phyloP scores from a whole-genome alignment of 1,140 invertebrate species.

The Tetramorium simillimum region DNA sequence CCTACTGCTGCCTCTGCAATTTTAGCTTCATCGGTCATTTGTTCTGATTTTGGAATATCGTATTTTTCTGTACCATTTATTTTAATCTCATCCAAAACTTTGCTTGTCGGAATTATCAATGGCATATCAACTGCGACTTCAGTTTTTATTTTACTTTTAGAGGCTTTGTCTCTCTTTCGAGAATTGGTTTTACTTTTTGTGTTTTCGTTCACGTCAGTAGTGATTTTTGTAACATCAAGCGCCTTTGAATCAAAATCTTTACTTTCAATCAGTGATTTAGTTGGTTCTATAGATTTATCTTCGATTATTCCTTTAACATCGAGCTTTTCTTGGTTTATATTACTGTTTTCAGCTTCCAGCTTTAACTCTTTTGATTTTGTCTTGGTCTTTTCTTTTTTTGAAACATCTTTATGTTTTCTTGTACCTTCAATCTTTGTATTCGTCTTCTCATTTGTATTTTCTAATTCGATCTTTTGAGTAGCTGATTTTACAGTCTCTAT shows the following conservation, averaged over 20 bases:
- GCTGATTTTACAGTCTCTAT: background rate
- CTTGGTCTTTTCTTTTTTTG: constrained; percentile 22
- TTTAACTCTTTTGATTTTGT: constrained; percentile 6
- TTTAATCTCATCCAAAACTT: background rate
- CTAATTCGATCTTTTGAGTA: background rate
- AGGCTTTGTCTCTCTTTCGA: constrained; percentile 29
- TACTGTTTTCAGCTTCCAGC: background rate
- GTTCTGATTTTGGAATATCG: background rate
- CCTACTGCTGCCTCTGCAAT: background rate
- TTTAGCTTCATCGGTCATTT: background rate
- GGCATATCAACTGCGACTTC: background rate
- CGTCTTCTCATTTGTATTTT: background rate
- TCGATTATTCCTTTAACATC: background rate
- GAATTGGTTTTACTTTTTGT: constrained; percentile 3
- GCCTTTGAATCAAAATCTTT: background rate
- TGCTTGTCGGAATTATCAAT: background rate
- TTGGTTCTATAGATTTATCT: background rate
- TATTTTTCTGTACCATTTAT: background rate
- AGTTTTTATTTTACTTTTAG: constrained; percentile 16
- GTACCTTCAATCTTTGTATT: background rate
- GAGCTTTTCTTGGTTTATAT: constrained; percentile 2
- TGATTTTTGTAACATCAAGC: background rate
- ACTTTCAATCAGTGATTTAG: background rate
- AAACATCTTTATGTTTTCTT: background rate
- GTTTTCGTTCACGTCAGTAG: background rate